Evolutionary conservation across 2,888 invertebrate species (phyloP), one percentile per base, ranked within the genome.

Genomic region (Ecdyonurus torrentis): DNA sequence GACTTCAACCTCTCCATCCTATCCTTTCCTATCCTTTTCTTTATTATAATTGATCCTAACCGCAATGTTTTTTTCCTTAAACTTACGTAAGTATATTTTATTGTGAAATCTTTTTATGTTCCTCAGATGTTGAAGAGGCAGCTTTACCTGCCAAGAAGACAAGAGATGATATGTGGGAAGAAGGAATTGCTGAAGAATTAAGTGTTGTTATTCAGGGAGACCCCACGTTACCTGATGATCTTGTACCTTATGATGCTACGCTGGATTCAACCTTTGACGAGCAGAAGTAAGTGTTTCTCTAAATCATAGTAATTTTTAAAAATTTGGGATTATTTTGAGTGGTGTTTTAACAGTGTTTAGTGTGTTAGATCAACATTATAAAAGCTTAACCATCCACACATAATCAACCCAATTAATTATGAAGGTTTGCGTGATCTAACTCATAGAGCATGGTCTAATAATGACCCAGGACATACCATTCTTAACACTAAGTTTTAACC

Each of bases 161-260:
- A 23, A 19, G 77, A 58, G 79, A 82, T 24, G 78, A 79, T 23
- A 76, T 77, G 64, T 89, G 89, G 88, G 85, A 85, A 66, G 82
- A 81, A 68, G 55, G 55, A n/a, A 72, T 81, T 52, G 79, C 82
- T 10, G 76, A 81, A n/a, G 82, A 84, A 71, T 69, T 87, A 58
- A 80, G 82, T 18, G 79, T 76, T 3, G 79, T 84, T 1, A 74
- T 87, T 63, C 75, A 79, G 61, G 75, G 79, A 19, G 80, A 78
- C 18, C 76, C 78, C 61, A 77, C 79, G 3, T 79, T 84, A 68
- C 81, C 84, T 1, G 75, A 78, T 59, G 81, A 82, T 69, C 80
- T 86, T 61, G 79, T 86, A 64, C 93, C 93, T 0, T 92, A 92
- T 72, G 93, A 94, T 76, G 90, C 91, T 18, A 83, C 90, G 1